These are phyloP conservation scores for Rutpela maculata DNA, from an alignment of 2,888 invertebrate genomes.

Conservation along the genomic window DNA sequence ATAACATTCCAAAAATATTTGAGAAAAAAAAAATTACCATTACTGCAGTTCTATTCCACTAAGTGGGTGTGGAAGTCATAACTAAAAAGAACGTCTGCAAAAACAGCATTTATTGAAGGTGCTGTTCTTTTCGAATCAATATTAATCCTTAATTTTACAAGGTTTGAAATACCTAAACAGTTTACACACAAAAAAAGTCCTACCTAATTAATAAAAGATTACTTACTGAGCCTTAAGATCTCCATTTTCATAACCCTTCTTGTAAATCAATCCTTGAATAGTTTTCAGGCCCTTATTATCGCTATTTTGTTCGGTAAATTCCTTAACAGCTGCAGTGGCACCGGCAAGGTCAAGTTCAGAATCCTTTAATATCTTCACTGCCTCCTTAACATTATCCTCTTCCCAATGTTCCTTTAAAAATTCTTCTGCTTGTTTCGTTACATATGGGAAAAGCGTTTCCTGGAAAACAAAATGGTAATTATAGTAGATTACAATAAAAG, in stretches of 20 bases:
- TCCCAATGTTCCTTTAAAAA: constrained; percentile 86
- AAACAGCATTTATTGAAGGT: too few species aligned
- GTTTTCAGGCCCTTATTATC: constrained; percentile 88
- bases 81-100: too few species aligned
- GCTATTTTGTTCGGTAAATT: constrained; percentile 89
- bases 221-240: constrained; percentile 92
- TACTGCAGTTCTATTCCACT: too few species aligned
- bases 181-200: too few species aligned
- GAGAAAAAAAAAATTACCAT: too few species aligned
- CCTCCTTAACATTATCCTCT: constrained; percentile 80
- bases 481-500: background rate
- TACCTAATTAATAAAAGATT: background rate
- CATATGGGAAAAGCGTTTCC: constrained; percentile 88
- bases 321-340: constrained; percentile 83
- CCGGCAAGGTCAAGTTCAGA: constrained; percentile 73
- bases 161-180: too few species aligned
- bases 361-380: constrained; percentile 80
- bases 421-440: constrained; percentile 82
- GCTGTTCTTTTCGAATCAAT: too few species aligned
- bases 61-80: too few species aligned
- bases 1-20: too few species aligned
- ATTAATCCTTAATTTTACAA: too few species aligned
- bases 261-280: constrained; percentile 94
- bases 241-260: constrained; percentile 87
- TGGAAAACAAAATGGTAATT: constrained; percentile 66